These are phyloP conservation scores for Passer domesticus DNA, from an alignment of 2,113 vertebrate species.

Conservation along the genomic window DNA sequence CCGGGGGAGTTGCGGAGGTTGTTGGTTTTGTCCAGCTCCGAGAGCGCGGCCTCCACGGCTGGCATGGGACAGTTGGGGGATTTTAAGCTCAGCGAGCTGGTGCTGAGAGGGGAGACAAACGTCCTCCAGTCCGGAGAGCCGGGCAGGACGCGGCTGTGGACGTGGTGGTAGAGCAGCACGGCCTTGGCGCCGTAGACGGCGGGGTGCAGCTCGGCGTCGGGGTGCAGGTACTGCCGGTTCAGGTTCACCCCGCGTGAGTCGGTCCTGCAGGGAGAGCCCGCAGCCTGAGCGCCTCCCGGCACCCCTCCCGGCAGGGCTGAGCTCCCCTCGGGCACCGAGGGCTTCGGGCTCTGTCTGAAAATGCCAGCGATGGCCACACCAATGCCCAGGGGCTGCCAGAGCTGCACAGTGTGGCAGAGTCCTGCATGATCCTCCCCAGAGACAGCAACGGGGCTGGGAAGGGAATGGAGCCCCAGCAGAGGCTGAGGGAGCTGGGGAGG, in stretches of 20 bases:
- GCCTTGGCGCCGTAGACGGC: constrained; percentile 92
- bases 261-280: constrained; percentile 74
- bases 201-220: constrained; percentile 87
- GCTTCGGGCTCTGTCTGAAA: background rate
- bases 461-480: background rate
- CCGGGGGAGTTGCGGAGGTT: constrained; percentile 75
- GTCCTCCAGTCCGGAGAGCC: constrained; percentile 56
- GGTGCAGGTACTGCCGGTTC: constrained; percentile 93
- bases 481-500: background rate
- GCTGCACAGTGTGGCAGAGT: background rate
- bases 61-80: constrained; percentile 36
- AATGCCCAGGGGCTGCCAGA: too few relatives aligned
- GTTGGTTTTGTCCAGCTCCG: constrained; percentile 79
- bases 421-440: rapidly evolving
- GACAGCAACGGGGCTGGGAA: background rate
- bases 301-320: background rate
- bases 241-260: constrained; percentile 94
- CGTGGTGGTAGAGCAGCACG: constrained; percentile 90
- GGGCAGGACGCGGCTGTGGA: constrained; percentile 77
- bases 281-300: background rate
- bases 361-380: rapidly evolving
- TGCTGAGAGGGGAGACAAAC: constrained; percentile 21
- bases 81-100: constrained; percentile 51
- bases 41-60: background rate
- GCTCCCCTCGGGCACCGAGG: rapidly evolving